Base-by-base conservation (phyloP, 2,113 vertebrate genomes). In the Ophthalmolycus amberensis region DNA sequence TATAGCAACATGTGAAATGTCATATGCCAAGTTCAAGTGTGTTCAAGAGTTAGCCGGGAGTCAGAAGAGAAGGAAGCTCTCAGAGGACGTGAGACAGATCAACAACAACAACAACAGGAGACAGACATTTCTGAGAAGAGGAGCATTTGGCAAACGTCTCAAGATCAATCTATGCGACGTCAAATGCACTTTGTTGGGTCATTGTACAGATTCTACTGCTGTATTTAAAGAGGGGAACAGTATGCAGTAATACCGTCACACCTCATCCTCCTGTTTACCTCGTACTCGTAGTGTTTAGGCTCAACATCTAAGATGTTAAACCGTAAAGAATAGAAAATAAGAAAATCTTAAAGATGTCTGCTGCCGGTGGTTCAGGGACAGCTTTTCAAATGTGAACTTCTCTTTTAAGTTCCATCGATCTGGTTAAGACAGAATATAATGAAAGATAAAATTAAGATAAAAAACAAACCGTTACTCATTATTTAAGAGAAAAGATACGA, bases 171-270 rank as follows among this genome's bases (percentile, higher is more conserved):
- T 38, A n/a, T 37, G 40, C 8, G 40, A 73, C 0, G 5, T 32
- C 71, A 69, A 78, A 66, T 32, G 38, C 63, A 32, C 46, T 76
- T 56, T 76, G 37, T 54, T 75, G n/a, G 40, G 29, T 27, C 25
- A 34, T 59, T 22, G 69, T 22, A 37, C 18, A 54, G 44, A 52
- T 58, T 27, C 34, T 22, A 37, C 9, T n/a, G 59, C 20, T 32
- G 32, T 37, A 29, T 70, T 68, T 52, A 42, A 75, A 46, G 40
- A 71, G 3, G 22, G 46, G 14, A 84, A 80, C 25, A 52, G 5
- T 22, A 76, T 85, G 83, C 75, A 83, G 54, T 82, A 71, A 71
- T 20, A 77, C 75, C 65, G 27, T 34, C 34, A 34, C 34, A 34
- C 34, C 34, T n/a, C 56, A 71, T 82, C 29, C 5, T 84, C 34